A percentile compares a stretch with the other conserved stretches of the same genome.
Conservation (phyloP, 2,888 invertebrate species). For the Polydrusus cervinus region DNA sequence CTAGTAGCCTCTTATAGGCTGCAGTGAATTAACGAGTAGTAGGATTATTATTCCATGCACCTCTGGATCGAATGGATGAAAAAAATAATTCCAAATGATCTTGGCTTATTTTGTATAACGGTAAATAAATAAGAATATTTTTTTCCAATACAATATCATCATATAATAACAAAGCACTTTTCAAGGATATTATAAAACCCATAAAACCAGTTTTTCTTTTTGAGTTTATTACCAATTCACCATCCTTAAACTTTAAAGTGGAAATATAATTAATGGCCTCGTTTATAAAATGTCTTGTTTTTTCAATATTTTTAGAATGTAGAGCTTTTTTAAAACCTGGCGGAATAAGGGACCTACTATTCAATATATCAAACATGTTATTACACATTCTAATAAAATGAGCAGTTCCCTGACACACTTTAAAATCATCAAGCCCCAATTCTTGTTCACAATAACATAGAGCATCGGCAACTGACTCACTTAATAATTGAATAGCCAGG, state of each 20-base stretch:
- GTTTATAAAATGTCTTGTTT: not conserved
- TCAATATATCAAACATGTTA: not conserved
- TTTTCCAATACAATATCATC: not conserved
- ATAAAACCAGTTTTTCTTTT: not conserved
- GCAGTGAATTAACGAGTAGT: no score
- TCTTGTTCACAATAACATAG: not conserved
- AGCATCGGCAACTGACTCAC: slow-evolving; percentile 10
- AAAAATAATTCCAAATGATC: not conserved
- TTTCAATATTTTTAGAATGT: no score
- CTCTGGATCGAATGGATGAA: not conserved
- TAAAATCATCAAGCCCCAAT: not conserved
- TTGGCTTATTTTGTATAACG: not conserved
- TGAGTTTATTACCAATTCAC: not conserved
- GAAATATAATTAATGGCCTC: not conserved
- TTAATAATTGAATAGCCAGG: slow-evolving; percentile 10
- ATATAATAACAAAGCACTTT: not conserved
- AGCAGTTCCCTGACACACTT: not conserved
- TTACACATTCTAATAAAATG: not conserved
- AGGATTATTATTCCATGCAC: no score
- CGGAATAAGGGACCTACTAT: not conserved
- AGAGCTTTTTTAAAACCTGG: not conserved
- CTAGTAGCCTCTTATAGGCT: no score
- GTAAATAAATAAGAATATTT: no score
- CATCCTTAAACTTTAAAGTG: not conserved
- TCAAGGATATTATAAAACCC: not conserved